Conservation (phyloP, 2,797 vertebrate species). For the Choloepus didactylus region DNA sequence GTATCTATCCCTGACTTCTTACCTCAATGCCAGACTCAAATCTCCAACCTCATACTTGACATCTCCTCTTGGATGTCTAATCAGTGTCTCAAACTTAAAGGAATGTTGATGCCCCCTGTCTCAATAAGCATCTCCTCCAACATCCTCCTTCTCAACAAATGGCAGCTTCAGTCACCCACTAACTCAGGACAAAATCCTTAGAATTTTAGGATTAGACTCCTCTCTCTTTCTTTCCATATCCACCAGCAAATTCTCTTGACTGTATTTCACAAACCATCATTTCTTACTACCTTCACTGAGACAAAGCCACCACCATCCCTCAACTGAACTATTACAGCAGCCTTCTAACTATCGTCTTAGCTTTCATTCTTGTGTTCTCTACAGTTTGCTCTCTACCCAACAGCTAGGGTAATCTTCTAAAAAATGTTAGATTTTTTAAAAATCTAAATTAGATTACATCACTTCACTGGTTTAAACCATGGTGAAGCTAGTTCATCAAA, state of each 20-base stretch:
- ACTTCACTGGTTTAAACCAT: background rate
- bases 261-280: background rate
- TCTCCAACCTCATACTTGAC: background rate
- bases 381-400: background rate
- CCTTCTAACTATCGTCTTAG: background rate
- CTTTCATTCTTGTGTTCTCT: background rate
- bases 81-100: background rate
- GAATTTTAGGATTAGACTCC: constrained; percentile 2
- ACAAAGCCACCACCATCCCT: background rate
- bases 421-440: background rate
- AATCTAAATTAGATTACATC: background rate
- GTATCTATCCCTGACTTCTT: background rate
- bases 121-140: background rate
- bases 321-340: background rate
- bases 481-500: background rate
- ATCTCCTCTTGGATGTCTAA: background rate
- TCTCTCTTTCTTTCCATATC: background rate
- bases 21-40: background rate
- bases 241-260: background rate
- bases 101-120: background rate
- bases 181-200: background rate
- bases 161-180: background rate
- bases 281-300: background rate
- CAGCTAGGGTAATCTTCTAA: background rate
- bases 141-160: background rate